phyloP scores from a whole-genome alignment of 2,113 vertebrate species.

The Probosciger aterrimus region DNA sequence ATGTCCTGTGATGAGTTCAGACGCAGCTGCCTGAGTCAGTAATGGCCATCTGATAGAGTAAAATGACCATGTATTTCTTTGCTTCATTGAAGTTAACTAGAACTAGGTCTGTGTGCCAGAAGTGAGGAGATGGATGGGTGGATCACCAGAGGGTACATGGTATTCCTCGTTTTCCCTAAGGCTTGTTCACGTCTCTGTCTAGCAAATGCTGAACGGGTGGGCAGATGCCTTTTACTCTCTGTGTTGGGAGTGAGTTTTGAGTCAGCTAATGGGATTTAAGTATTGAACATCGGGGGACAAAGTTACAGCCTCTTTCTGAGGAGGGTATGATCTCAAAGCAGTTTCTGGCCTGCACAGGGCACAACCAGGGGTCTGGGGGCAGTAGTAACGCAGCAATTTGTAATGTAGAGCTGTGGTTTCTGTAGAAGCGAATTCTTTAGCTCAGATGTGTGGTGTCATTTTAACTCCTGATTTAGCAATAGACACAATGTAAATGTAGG shows the following conservation, averaged over 20 bases:
- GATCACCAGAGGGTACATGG: not conserved
- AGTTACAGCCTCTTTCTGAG: not conserved
- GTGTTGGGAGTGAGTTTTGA: not conserved
- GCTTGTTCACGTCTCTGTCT: not conserved
- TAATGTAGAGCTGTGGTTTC: not conserved
- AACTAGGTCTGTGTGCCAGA: not conserved
- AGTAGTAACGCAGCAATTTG: not conserved
- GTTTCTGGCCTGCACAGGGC: not conserved
- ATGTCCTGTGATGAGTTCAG: not conserved
- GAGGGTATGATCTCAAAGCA: not conserved
- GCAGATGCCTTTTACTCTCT: not conserved
- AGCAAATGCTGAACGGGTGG: not conserved
- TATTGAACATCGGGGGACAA: not conserved
- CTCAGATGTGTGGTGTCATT: not conserved
- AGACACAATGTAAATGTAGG: not conserved
- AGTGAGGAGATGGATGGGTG: accelerated
- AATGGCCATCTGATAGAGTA: not conserved
- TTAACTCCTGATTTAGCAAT: not conserved
- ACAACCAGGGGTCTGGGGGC: not conserved
- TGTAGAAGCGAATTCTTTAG: constrained; percentile 15
- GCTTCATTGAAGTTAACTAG: not conserved
- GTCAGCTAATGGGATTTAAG: not conserved
- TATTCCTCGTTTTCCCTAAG: not conserved
- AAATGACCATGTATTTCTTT: not conserved
- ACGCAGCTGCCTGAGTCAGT: not conserved